phyloP scores from a whole-genome alignment of 2,797 vertebrate species.

The Phoxinus dragarum region DNA sequence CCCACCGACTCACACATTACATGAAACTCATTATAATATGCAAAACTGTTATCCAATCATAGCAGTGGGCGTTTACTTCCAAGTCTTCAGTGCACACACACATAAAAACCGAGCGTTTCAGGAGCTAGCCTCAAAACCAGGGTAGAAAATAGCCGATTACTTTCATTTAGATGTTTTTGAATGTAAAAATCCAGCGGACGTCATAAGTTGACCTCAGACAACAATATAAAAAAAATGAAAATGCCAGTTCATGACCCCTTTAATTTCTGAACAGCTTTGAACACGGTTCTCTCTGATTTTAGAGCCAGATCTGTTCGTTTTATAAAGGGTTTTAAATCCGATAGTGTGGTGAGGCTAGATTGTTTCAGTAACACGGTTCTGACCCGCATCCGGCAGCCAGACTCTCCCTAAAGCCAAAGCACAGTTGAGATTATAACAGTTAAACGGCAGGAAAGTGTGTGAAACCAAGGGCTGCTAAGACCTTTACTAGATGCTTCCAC shows the following conservation, averaged over 20 bases:
- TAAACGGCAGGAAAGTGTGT: not conserved
- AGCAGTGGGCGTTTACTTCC: no score
- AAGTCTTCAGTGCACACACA: no score
- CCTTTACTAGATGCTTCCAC: not conserved
- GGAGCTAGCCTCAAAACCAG: no score
- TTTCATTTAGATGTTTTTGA: no score
- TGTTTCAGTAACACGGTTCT: constrained; percentile 2
- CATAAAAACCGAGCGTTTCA: no score
- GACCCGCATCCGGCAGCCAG: not conserved
- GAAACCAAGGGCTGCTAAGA: constrained; percentile 2
- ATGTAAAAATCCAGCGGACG: no score
- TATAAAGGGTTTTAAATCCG: not conserved
- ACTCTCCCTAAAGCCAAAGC: not conserved
- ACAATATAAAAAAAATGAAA: no score
- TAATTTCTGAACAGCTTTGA: not conserved
- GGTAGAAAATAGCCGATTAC: no score
- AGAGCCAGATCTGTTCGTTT: not conserved
- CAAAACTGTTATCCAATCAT: no score
- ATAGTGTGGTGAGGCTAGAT: not conserved
- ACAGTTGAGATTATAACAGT: not conserved
- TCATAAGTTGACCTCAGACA: no score
- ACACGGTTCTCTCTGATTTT: not conserved
- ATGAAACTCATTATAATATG: no score
- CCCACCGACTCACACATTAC: no score
- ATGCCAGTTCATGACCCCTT: not conserved